A percentile compares a stretch with the other conserved stretches of the same genome.
phyloP scores from a whole-genome alignment of 2,888 invertebrate genomes.

The Stenodema calcarata region DNA sequence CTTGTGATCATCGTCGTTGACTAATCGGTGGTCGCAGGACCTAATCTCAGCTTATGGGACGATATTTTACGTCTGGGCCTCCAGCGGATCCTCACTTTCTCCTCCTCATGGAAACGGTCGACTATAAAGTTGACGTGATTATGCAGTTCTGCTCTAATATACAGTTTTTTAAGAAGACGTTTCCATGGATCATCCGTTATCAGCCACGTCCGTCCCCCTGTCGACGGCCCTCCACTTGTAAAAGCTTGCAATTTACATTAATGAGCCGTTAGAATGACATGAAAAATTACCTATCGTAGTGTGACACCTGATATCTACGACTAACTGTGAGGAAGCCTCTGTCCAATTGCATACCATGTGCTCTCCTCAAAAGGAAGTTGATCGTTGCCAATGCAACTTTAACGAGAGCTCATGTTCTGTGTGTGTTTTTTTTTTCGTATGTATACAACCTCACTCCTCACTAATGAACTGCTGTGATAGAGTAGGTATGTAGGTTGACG shows the following conservation, averaged over 20 bases:
- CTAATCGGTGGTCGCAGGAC: neutral
- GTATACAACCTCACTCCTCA: neutral
- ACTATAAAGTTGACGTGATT: conserved; percentile 3
- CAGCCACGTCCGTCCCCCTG: neutral
- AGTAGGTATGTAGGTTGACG: neutral
- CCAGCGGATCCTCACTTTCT: neutral
- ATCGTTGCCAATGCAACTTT: neutral
- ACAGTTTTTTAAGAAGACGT: conserved; percentile 19
- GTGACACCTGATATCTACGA: neutral
- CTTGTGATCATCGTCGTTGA: neutral
- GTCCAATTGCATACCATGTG: neutral
- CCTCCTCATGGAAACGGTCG: neutral
- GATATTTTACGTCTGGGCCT: neutral
- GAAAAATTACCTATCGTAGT: neutral
- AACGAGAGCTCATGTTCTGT: neutral
- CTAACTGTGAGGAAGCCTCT: neutral
- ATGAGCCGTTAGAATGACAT: neutral
- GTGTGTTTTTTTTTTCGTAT: too few relatives aligned
- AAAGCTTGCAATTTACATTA: conserved; percentile 30
- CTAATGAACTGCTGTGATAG: neutral
- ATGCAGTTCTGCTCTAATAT: conserved; percentile 5
- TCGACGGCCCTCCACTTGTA: neutral
- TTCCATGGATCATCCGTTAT: neutral
- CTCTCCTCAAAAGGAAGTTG: neutral
- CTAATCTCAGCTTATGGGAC: neutral